Percentiles rank a stretch among this genome's conserved stretches.
phyloP scores from a whole-genome alignment of 2,113 vertebrate species.

The Circaetus cinerascens region DNA sequence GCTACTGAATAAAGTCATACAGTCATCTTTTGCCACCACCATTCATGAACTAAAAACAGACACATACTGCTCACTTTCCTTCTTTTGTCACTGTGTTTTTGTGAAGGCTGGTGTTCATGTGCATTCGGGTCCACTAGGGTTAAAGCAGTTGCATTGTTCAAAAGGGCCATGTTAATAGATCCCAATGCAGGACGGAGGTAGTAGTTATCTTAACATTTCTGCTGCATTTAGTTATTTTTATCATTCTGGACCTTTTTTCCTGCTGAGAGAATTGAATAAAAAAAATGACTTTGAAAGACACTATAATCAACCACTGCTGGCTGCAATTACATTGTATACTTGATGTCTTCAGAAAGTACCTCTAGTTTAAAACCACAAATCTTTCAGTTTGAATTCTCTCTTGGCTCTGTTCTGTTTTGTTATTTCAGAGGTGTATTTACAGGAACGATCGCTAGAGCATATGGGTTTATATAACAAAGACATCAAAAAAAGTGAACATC shows the following conservation, averaged over 20 bases:
- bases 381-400: conserved; percentile 7
- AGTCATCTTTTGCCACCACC: neutral
- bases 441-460: neutral
- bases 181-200: neutral
- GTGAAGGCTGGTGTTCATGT: neutral
- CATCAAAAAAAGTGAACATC: neutral
- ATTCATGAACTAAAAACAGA: neutral
- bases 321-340: conserved; percentile 48
- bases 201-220: conserved; percentile 17
- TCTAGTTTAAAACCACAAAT: conserved; percentile 20
- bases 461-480: conserved; percentile 3
- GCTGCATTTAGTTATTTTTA: conserved; percentile 41
- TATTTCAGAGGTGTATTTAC: conserved; percentile 28
- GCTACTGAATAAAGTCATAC: neutral
- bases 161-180: neutral
- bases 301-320: conserved; percentile 46
- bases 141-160: neutral
- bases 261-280: conserved; percentile 38
- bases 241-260: conserved; percentile 28
- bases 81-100: neutral
- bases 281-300: conserved; percentile 53
- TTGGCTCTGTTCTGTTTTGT: neutral
- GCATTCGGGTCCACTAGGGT: neutral
- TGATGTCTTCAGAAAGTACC: conserved; percentile 38
- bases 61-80: neutral